Evolutionary conservation across 2,113 vertebrate genomes (phyloP).

Genomic region (Rhipidura dahli): DNA sequence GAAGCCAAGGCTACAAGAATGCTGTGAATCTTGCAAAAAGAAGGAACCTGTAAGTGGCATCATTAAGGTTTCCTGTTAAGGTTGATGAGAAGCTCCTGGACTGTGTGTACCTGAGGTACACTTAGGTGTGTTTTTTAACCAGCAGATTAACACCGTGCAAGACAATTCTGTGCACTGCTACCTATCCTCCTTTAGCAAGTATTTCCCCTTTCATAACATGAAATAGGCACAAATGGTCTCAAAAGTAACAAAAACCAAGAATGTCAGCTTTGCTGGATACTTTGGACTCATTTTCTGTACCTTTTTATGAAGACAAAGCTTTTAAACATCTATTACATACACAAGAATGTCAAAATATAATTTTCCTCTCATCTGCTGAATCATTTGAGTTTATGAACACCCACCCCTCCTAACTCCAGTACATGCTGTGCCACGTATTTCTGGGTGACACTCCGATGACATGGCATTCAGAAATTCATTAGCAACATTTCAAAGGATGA

Average conservation of each 20-base stretch:
- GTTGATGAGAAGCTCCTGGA: neutral
- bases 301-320: neutral
- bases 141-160: neutral
- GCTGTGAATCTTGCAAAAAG: neutral
- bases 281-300: neutral
- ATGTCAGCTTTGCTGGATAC: neutral
- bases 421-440: slow-evolving; percentile 8
- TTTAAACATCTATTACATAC: neutral
- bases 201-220: neutral
- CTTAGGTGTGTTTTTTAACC: too few species aligned
- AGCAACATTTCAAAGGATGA: neutral
- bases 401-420: neutral
- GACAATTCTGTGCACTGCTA: neutral
- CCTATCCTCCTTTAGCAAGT: neutral
- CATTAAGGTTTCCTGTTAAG: neutral
- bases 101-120: rapidly evolving
- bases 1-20: neutral
- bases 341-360: slow-evolving; percentile 34
- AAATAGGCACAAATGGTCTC: neutral
- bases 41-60: neutral
- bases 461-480: neutral
- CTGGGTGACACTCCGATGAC: neutral
- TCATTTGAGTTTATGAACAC: slow-evolving; percentile 19
- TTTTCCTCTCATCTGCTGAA: slow-evolving; percentile 34
- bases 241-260: neutral